These are phyloP conservation scores for Engraulis encrasicolus DNA, from an alignment of 2,113 vertebrate genomes.

Conservation along the genomic window DNA sequence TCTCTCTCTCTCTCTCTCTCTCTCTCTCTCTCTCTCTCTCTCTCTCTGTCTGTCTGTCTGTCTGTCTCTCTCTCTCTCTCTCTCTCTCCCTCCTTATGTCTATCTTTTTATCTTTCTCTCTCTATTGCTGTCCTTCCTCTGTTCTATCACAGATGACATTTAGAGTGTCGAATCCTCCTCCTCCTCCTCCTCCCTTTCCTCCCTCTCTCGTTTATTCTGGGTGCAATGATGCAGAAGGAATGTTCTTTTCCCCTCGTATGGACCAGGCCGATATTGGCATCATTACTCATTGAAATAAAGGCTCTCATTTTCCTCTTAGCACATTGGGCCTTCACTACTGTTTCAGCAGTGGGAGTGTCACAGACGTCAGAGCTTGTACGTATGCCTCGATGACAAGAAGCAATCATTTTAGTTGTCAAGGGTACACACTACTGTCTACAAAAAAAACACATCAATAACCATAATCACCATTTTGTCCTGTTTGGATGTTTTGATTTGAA, in stretches of 20 bases:
- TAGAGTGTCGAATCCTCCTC: conserved; percentile 2
- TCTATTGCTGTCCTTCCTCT: conserved; percentile 10
- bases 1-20: background rate
- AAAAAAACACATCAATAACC: background rate
- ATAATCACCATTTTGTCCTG: background rate
- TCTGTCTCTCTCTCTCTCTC: too few relatives aligned
- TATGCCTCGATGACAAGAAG: background rate
- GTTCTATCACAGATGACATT: conserved; percentile 44
- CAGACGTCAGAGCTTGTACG: background rate
- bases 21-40: background rate
- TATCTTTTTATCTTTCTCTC: background rate
- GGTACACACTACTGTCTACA: background rate
- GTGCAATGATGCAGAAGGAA: conserved; percentile 15
- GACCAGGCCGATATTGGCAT: background rate
- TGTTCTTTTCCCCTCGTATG: conserved; percentile 1
- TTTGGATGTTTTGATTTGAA: background rate
- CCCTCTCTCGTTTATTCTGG: background rate
- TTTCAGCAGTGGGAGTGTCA: background rate
- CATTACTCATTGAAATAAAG: background rate
- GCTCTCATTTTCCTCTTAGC: background rate
- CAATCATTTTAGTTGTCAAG: background rate
- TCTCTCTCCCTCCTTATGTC: too few relatives aligned
- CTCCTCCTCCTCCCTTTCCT: conserved; percentile 1
- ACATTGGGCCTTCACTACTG: background rate
- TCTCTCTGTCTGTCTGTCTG: conserved; percentile 3